Base-by-base conservation (phyloP, 2,113 vertebrate species). In the Leucoraja erinaceus region DNA sequence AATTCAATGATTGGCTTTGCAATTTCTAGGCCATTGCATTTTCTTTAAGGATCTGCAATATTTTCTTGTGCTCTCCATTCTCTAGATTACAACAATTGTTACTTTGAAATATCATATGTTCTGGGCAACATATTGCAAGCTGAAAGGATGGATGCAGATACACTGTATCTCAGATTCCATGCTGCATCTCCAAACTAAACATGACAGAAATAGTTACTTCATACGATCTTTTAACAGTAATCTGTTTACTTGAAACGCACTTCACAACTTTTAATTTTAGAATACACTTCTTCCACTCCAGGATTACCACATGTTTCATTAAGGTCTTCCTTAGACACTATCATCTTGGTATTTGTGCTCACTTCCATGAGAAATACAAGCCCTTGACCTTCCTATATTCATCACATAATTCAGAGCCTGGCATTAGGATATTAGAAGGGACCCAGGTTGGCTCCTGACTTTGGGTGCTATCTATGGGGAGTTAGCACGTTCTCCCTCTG, bases 51-150 rank as follows among this genome's bases (percentile, higher is more conserved):
- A 86, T 63, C 59, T n/a, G 18, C 20, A 16, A 63, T 63, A 66
- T 61, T n/a, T 61, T n/a, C 6, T 63, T 88, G 1, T 63, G 28
- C 14, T 4, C 90, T 77, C 92, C 54, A 93, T 68, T 75, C 94
- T 96, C 93, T 63, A 95, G 95, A 93, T 94, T 96, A 93, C 95
- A 94, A 78, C 94, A 94, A 93, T 94, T 95, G n/a, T 88, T 94
- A 75, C 47, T 94, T 93, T 0, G 93, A 96, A 94, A 93, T 83
- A 0, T 1, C 6, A 61, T 93, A 94, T 0, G 47, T 93, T 54
- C 9, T 95, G 94, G 93, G 54, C 63, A 93, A 93, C 74, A 93
- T 72, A 74, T 93, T 95, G 8, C 63, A 94, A 92, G 47, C 3
- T 68, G 66, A 70, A 70, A 91, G 33, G 63, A 90, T 22, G 11